phyloP scores from a whole-genome alignment of 2,888 invertebrate genomes.

The Cataglyphis cursor region DNA sequence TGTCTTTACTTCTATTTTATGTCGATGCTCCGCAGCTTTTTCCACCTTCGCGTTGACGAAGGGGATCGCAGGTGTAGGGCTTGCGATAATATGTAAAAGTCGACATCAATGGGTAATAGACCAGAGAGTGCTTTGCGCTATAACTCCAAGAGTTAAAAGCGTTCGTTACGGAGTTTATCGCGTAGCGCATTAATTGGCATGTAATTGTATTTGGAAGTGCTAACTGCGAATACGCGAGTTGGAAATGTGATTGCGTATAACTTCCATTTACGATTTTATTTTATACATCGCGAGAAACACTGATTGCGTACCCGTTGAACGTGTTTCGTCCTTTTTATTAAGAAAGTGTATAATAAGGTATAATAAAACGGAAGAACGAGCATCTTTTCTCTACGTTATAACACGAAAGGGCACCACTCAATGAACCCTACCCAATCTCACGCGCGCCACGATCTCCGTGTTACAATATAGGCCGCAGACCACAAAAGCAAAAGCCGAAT shows the following conservation, averaged over 20 bases:
- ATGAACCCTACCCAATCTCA: conserved; percentile 60
- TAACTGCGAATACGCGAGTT: conserved; percentile 16
- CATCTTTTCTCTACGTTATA: conserved; percentile 25
- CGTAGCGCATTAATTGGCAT: conserved; percentile 32
- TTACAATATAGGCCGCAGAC: conserved; percentile 77
- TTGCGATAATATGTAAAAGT: conserved; percentile 61
- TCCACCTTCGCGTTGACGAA: conserved; percentile 65
- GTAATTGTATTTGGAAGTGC: conserved; percentile 34
- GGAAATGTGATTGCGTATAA: background rate
- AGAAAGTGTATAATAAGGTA: conserved; percentile 38
- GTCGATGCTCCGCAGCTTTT: conserved; percentile 75
- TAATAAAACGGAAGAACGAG: conserved; percentile 40
- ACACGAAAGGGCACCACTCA: conserved; percentile 61
- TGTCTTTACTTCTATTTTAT: conserved; percentile 76
- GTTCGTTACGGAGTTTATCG: conserved; percentile 35
- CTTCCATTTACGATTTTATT: background rate
- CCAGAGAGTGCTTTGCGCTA: conserved; percentile 12
- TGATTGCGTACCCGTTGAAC: conserved; percentile 4
- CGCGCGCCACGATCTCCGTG: conserved; percentile 70
- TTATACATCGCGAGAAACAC: background rate
- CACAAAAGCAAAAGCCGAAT: conserved; percentile 82
- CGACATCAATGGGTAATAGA: conserved; percentile 49
- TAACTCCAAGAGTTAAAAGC: conserved; percentile 39
- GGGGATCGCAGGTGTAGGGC: conserved; percentile 59
- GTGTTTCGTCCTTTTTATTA: conserved; percentile 28